A percentile compares a stretch with the other conserved stretches of the same genome.
Evolutionary conservation across 1,140 invertebrate species (phyloP).

Genomic region (Atopsyche davidsoni): DNA sequence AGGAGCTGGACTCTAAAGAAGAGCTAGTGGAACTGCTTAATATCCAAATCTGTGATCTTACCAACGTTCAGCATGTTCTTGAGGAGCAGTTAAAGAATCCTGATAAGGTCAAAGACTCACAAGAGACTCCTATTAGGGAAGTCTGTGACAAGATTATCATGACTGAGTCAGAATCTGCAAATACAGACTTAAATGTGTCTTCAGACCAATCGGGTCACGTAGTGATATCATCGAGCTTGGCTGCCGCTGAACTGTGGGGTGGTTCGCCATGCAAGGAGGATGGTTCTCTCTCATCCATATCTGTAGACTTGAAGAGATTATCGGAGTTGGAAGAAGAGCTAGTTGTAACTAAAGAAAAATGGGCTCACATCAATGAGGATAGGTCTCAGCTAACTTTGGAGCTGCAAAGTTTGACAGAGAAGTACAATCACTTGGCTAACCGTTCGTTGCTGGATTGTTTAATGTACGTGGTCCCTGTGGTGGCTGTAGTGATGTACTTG

Average conservation of each 20-base stretch:
- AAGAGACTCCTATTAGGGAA: conserved; percentile 36
- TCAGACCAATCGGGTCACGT: conserved; percentile 17
- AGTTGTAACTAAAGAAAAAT: conserved; percentile 44
- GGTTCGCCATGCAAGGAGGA: conserved; percentile 26
- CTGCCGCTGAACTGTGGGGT: conserved; percentile 22
- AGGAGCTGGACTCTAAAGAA: conserved; percentile 18
- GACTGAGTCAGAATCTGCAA: background rate
- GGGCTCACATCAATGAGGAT: conserved; percentile 40
- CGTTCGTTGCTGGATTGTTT: conserved; percentile 26
- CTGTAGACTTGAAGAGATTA: conserved; percentile 35
- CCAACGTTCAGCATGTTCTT: conserved; percentile 14
- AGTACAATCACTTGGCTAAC: conserved; percentile 29
- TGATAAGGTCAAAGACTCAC: background rate
- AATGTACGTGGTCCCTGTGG: conserved; percentile 34
- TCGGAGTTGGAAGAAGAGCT: conserved; percentile 46
- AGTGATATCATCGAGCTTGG: conserved; percentile 28
- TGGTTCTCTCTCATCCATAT: conserved; percentile 37
- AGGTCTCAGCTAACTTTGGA: conserved; percentile 39
- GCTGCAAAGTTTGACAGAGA: conserved; percentile 34
- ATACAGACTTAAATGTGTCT: background rate
- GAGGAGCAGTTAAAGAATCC: conserved; percentile 22
- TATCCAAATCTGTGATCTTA: conserved; percentile 11
- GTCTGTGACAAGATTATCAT: conserved; percentile 34
- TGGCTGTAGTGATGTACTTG: conserved; percentile 35
- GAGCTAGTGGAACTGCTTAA: conserved; percentile 11